Conservation (phyloP, 2,888 invertebrate genomes). For the Orthosia incerta region DNA sequence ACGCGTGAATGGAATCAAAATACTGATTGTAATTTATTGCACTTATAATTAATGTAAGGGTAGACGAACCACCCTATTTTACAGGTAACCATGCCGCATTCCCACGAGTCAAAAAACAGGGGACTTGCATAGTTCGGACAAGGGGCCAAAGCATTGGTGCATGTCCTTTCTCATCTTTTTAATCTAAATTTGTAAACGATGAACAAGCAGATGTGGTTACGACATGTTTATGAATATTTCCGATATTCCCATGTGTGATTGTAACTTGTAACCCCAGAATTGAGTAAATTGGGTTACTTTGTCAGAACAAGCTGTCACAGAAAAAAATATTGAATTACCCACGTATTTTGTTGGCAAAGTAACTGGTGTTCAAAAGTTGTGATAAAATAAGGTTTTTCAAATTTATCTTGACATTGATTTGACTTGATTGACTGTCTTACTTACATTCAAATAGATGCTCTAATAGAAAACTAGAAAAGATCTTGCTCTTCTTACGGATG, state of each 20-base stretch:
- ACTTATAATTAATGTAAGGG: slow-evolving; percentile 85
- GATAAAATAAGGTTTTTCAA: neutral
- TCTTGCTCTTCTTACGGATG: neutral
- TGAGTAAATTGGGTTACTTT: slow-evolving; percentile 21
- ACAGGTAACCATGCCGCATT: slow-evolving; percentile 81
- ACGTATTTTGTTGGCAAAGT: neutral
- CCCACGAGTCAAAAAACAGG: slow-evolving; percentile 85
- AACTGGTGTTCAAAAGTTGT: neutral
- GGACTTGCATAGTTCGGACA: slow-evolving; percentile 82
- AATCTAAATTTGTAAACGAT: slow-evolving; percentile 68
- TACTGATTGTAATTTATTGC: slow-evolving; percentile 89
- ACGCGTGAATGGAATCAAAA: slow-evolving; percentile 83
- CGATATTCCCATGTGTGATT: slow-evolving; percentile 69
- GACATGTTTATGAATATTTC: slow-evolving; percentile 63
- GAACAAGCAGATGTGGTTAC: slow-evolving; percentile 71
- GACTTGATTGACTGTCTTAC: too few species aligned
- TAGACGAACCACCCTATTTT: slow-evolving; percentile 72
- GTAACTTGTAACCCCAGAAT: slow-evolving; percentile 48
- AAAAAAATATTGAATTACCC: neutral
- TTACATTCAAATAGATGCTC: neutral
- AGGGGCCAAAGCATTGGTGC: slow-evolving; percentile 80
- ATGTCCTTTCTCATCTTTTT: slow-evolving; percentile 71
- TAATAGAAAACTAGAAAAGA: neutral
- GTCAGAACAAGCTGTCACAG: neutral
- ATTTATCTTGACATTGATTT: neutral